phyloP scores from a whole-genome alignment of 2,113 vertebrate genomes.

The Prionailurus viverrinus region DNA sequence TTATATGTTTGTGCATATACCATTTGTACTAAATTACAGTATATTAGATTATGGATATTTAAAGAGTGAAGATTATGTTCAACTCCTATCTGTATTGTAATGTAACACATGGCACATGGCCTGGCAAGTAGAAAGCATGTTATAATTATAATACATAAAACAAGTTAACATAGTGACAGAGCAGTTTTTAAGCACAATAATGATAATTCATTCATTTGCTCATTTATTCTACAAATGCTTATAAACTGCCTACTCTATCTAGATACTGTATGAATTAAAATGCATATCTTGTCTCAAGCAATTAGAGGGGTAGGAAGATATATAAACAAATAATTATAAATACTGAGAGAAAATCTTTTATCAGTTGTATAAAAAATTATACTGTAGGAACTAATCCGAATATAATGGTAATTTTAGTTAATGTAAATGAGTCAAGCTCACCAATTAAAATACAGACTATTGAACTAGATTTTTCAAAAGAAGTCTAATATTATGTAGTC shows the following conservation, averaged over 20 bases:
- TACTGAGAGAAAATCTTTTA: slow-evolving; percentile 36
- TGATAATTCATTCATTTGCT: not conserved
- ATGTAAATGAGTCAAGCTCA: not conserved
- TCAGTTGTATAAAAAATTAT: not conserved
- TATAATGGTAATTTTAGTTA: not conserved
- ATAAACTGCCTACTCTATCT: not conserved
- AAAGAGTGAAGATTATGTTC: not conserved
- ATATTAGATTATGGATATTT: not conserved
- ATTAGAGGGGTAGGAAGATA: not conserved
- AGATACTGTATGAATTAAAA: not conserved
- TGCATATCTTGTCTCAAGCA: not conserved
- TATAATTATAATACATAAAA: slow-evolving; percentile 49
- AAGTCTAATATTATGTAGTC: not conserved
- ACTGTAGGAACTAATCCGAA: not conserved
- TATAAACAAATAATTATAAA: not conserved
- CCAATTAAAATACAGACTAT: not conserved
- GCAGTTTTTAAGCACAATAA: not conserved
- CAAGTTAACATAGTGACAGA: not conserved
- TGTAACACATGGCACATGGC: not conserved
- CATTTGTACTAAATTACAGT: not conserved
- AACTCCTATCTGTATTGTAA: not conserved
- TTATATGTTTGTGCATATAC: not conserved
- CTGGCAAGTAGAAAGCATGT: not conserved
- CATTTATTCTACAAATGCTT: slow-evolving; percentile 6
- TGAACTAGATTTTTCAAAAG: not conserved